Evolutionary conservation across 2,888 invertebrate species (phyloP).

Genomic region (Stenodema calcarata): DNA sequence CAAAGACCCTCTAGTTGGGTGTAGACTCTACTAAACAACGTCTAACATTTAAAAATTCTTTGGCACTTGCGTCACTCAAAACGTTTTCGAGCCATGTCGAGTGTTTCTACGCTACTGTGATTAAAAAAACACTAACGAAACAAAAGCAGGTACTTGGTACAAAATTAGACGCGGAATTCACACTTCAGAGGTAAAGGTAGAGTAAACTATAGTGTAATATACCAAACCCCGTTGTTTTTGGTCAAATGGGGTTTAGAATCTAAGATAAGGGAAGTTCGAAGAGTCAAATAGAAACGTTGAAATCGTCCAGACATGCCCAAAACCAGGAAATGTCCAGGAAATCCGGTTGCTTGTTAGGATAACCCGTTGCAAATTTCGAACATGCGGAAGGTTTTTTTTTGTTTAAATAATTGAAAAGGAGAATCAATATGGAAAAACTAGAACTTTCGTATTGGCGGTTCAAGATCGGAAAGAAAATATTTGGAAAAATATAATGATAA

Average conservation of each 20-base stretch:
- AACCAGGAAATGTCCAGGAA: not conserved
- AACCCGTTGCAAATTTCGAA: not conserved
- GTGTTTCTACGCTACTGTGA: not conserved
- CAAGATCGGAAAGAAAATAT: not conserved
- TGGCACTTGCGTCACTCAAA: slow-evolving; percentile 5
- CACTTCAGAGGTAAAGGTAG: too few species aligned
- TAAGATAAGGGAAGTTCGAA: too few species aligned
- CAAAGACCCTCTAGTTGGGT: not conserved
- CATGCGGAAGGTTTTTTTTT: not conserved
- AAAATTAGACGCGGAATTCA: too few species aligned
- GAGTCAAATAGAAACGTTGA: too few species aligned
- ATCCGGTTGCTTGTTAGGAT: not conserved
- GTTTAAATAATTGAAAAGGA: not conserved
- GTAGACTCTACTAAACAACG: not conserved
- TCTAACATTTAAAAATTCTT: not conserved
- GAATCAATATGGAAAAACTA: not conserved
- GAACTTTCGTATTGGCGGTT: not conserved
- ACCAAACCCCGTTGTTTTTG: too few species aligned
- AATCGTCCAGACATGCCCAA: not conserved
- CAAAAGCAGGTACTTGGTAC: not conserved
- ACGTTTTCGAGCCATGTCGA: not conserved
- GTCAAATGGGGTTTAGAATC: too few species aligned
- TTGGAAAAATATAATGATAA: not conserved
- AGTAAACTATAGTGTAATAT: too few species aligned
- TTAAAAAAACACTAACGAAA: not conserved